Base-by-base conservation (phyloP, 2,113 vertebrate species). In the Mobula birostris region DNA sequence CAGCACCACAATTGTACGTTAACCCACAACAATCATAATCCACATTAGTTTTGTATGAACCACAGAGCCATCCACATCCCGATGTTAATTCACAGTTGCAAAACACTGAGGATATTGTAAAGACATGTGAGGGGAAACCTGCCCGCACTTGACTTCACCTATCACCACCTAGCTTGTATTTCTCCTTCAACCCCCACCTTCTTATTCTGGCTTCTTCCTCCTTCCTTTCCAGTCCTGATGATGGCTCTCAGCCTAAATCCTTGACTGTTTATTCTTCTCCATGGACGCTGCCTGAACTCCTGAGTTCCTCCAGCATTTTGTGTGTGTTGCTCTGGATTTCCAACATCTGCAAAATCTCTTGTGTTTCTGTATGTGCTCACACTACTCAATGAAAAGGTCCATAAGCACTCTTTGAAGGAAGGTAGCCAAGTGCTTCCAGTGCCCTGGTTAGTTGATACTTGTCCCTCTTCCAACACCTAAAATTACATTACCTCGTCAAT, bases 31-130 rank as follows among this genome's bases (percentile, higher is more conserved):
- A 66, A 88, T 17, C 7, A 2, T 32, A 32, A 66, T 90, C 61
- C 14, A 3, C 66, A 66, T 17, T n/a, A 19, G 12, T 66, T 36
- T 36, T 90, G 63, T 27, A 83, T 58, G 19, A 24, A 83, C 56
- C 85, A 63, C 85, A 88, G 61, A 88, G 66, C 85, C 85, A 88
- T 32, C 85, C 66, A 61, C 61, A 90, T 68, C 58, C 15, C 66
- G 66, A 90, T 66, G 61, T 90, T 36, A 90, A 90, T 66, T 66
- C 61, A 90, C 61, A 1, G 85, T 90, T 90, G 85, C 85, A 32
- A 66, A 90, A n/a, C 85, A 90, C 29, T 14, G 8, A 32, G n/a
- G 85, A 90, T 29, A 66, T 90, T 48, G 48, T 48, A 48, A 48
- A 48, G 48, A 48, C 36, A 36, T 48, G 48, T 48, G 48, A 48